Base-by-base conservation (phyloP, 2,797 vertebrate genomes). In the Microctenopoma stevenorrisi region DNA sequence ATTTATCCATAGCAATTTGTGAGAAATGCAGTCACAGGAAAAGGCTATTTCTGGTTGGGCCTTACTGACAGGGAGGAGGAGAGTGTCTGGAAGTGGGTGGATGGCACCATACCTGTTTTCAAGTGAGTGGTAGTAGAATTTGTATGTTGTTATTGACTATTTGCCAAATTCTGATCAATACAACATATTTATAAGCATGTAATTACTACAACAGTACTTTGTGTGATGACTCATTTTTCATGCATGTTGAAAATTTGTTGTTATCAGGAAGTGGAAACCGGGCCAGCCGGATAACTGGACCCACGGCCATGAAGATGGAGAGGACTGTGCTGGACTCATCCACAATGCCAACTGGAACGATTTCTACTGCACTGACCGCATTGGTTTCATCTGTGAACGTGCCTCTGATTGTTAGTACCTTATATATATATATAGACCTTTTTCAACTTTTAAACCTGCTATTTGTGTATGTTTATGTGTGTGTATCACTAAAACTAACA, bases 251-350 rank as follows among this genome's bases (percentile, higher is more conserved):
- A 30, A 3, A 26, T 30, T 71, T 66, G 18, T 76, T 62, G 26
- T 22, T 56, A 5, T 89, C 92, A 99, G 98, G 74, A 98, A 96
- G 72, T 99, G 97, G 98, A 98, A 96, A 87, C 79, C 83, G 2
- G 98, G 98, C 35, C 98, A 99, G 83, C 98, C 98, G 74, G 97
- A 99, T 92, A 97, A 99, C 91, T 99, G 98, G 98, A 93, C 84
- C 54, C 94, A 95, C 0, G 95, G 95, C 26, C 95, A 96, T 0
- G 95, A 93, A 58, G 89, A 93, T 1, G 97, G 96, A 40, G 98
- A 99, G 89, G 97, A 99, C 72, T 99, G 98, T 1, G 97, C 96
- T 0, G 97, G 96, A 2, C 84, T 99, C 58, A 95, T 98, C 88
- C 93, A 95, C 9, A 91, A 95, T 59, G 97, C 94, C 68, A 91